These are phyloP conservation scores for Eristalinus sepulchralis DNA, from an alignment of 2,888 invertebrate genomes.

Conservation along the genomic window DNA sequence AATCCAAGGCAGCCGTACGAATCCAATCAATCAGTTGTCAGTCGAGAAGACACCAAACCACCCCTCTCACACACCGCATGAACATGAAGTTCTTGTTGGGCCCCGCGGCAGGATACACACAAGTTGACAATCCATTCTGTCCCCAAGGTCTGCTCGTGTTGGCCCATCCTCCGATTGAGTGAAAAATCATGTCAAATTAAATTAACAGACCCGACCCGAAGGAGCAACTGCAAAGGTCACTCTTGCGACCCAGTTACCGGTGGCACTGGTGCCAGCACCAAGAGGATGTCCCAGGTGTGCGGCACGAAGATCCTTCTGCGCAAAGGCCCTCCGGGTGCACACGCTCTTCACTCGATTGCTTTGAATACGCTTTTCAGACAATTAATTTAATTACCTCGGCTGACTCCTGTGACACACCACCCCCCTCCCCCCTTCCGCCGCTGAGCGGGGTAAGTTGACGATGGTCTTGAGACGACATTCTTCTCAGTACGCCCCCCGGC, in stretches of 20 bases:
- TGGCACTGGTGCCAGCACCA: neutral
- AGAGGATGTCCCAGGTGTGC: neutral
- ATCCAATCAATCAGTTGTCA: slow-evolving; percentile 66
- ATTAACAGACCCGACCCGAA: slow-evolving; percentile 55
- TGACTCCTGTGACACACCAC: neutral
- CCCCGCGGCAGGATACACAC: slow-evolving; percentile 29
- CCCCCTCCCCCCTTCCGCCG: slow-evolving; percentile 29
- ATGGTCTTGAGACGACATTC: slow-evolving; percentile 44
- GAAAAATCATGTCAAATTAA: slow-evolving; percentile 71
- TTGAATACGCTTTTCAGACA: slow-evolving; percentile 55
- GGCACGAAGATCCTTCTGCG: slow-evolving; percentile 16
- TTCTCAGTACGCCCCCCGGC: neutral
- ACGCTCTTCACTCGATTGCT: slow-evolving; percentile 41
- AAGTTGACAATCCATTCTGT: slow-evolving; percentile 31
- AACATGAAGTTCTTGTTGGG: slow-evolving; percentile 3
- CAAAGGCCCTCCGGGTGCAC: slow-evolving; percentile 28
- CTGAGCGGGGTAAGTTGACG: neutral
- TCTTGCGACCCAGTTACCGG: slow-evolving; percentile 12
- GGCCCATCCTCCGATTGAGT: slow-evolving; percentile 37
- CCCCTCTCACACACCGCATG: neutral
- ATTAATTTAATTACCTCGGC: slow-evolving; percentile 57
- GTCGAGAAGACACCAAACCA: slow-evolving; percentile 23
- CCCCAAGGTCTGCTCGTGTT: neutral
- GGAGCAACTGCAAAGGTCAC: slow-evolving; percentile 44
- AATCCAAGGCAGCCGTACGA: slow-evolving; percentile 41